Percentiles rank a stretch among this genome's conserved stretches.
Conservation (phyloP, 2,113 vertebrate genomes). For the Ctenomys sociabilis region DNA sequence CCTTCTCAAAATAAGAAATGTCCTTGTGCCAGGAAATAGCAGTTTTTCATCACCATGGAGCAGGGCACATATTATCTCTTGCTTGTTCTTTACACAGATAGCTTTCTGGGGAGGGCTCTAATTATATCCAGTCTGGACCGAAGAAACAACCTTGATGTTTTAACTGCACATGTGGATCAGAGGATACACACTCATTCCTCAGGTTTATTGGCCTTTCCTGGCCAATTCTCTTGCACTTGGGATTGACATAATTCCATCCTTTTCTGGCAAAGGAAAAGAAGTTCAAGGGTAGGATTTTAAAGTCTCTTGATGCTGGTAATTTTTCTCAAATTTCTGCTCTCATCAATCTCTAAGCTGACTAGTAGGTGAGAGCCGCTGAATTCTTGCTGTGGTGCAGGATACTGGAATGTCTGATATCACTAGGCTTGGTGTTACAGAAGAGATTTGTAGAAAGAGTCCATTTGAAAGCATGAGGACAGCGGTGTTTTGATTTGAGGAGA, state of each 20-base stretch:
- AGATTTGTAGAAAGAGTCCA: not conserved
- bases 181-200: not conserved
- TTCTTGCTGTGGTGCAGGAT: not conserved
- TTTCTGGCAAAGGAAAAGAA: constrained; percentile 16
- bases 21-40: not conserved
- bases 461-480: not conserved
- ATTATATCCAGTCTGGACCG: not conserved
- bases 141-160: not conserved
- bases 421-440: constrained; percentile 15
- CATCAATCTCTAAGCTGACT: not conserved
- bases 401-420: not conserved
- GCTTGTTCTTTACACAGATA: not conserved
- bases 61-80: not conserved
- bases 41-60: constrained; percentile 53
- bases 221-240: not conserved
- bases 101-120: constrained; percentile 40
- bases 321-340: constrained; percentile 36
- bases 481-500: not conserved
- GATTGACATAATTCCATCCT: constrained; percentile 28
- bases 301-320: not conserved
- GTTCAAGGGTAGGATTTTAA: constrained; percentile 40
- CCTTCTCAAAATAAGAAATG: not conserved
- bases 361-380: not conserved
- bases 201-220: constrained; percentile 40
- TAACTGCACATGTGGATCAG: not conserved